Percentiles rank a stretch among this genome's conserved stretches.
Conservation (phyloP, 2,797 vertebrate genomes). For the Babyrousa celebensis region DNA sequence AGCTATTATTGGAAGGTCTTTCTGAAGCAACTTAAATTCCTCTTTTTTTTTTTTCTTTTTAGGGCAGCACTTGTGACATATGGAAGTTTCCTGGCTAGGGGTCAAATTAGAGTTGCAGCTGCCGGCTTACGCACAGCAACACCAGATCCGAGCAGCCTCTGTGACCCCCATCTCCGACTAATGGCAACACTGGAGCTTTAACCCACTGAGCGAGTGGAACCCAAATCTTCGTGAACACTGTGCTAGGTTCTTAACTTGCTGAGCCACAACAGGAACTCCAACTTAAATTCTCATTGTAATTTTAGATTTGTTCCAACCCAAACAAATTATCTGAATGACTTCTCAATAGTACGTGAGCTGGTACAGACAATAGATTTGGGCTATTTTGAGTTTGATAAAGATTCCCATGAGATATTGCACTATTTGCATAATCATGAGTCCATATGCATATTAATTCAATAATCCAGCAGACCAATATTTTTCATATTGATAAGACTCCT, state of each 20-base stretch:
- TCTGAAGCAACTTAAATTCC: too few relatives aligned
- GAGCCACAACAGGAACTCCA: neutral
- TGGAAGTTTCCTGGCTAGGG: too few relatives aligned
- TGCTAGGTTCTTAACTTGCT: too few relatives aligned
- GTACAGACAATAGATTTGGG: neutral
- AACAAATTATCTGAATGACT: neutral
- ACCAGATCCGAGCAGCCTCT: too few relatives aligned
- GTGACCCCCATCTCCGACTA: too few relatives aligned
- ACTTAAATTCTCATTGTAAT: neutral
- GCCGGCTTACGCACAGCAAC: too few relatives aligned
- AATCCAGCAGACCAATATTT: neutral
- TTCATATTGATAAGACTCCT: neutral
- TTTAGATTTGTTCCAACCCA: neutral
- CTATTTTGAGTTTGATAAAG: neutral
- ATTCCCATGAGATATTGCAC: neutral
- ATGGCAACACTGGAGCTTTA: too few relatives aligned
- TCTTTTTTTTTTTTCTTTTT: too few relatives aligned
- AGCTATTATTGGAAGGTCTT: neutral
- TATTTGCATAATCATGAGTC: conserved; percentile 15
- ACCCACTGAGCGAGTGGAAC: too few relatives aligned
- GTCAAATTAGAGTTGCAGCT: too few relatives aligned
- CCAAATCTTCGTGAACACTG: too few relatives aligned
- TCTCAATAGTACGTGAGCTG: neutral
- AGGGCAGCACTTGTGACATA: too few relatives aligned
- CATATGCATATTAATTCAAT: neutral